phyloP scores from a whole-genome alignment of 2,888 invertebrate genomes.

The Slavum lentiscoides region DNA sequence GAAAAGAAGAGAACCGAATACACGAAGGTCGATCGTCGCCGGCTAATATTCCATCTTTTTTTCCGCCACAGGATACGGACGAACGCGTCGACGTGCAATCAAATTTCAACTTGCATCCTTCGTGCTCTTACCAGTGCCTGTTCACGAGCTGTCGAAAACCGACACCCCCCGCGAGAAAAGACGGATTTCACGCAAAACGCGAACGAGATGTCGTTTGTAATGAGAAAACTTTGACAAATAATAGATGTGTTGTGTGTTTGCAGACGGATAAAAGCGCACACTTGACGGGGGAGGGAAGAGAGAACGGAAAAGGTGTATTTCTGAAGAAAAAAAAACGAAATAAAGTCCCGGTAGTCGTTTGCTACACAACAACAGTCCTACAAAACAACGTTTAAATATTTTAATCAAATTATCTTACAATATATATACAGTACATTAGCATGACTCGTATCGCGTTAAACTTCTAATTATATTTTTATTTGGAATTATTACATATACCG shows the following conservation, averaged over 20 bases:
- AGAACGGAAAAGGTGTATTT: conserved; percentile 26
- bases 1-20: background rate
- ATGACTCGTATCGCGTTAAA: too few relatives aligned
- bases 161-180: conserved; percentile 7
- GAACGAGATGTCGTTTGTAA: conserved; percentile 34
- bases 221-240: conserved; percentile 53
- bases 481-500: too few relatives aligned
- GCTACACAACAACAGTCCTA: background rate
- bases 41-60: conserved; percentile 9
- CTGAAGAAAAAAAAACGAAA: background rate
- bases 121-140: conserved; percentile 1
- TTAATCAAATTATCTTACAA: background rate
- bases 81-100: conserved; percentile 18
- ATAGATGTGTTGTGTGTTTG: conserved; percentile 31
- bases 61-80: background rate
- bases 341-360: conserved; percentile 9
- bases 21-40: background rate
- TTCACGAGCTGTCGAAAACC: conserved; percentile 44
- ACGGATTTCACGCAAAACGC: conserved; percentile 39
- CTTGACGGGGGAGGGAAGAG: background rate
- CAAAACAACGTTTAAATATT: background rate
- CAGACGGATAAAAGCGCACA: conserved; percentile 32
- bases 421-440: background rate
- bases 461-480: too few relatives aligned
- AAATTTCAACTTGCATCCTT: conserved; percentile 22